A percentile compares a stretch with the other conserved stretches of the same genome.
These are phyloP conservation scores for Magallana gigas DNA, from an alignment of 1,140 invertebrate genomes.

Conservation along the genomic window DNA sequence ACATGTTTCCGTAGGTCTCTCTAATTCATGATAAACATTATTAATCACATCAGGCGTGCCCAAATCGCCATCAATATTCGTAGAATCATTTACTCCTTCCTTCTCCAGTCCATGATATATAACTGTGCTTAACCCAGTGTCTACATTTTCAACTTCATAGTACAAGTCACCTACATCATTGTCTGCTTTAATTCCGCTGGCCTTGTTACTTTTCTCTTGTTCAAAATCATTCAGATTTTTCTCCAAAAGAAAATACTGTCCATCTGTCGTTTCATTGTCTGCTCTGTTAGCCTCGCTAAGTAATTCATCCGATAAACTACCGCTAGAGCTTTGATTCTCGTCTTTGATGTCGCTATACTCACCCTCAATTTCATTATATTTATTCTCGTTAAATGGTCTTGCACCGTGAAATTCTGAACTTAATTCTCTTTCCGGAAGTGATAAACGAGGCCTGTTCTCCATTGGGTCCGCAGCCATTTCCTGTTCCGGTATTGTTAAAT, in stretches of 20 bases:
- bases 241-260: constrained; percentile 17
- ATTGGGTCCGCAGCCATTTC: not conserved
- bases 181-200: not conserved
- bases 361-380: not conserved
- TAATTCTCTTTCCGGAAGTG: not conserved
- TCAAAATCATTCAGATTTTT: not conserved
- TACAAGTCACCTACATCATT: not conserved
- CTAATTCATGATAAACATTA: not conserved
- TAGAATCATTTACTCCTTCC: too few species aligned
- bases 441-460: constrained; percentile 6
- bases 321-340: not conserved
- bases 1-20: not conserved
- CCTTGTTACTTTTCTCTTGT: not conserved
- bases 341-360: constrained; percentile 1
- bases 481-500: not conserved
- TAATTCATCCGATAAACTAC: not conserved
- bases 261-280: not conserved
- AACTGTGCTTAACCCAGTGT: not conserved
- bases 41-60: too few species aligned
- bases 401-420: not conserved
- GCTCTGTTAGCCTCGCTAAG: not conserved
- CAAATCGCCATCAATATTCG: too few species aligned
- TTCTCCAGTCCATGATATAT: too few species aligned
- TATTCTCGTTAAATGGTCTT: not conserved
- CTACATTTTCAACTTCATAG: not conserved